Conservation (phyloP, 2,113 vertebrate species). For the Oxygymnocypris stewartii region DNA sequence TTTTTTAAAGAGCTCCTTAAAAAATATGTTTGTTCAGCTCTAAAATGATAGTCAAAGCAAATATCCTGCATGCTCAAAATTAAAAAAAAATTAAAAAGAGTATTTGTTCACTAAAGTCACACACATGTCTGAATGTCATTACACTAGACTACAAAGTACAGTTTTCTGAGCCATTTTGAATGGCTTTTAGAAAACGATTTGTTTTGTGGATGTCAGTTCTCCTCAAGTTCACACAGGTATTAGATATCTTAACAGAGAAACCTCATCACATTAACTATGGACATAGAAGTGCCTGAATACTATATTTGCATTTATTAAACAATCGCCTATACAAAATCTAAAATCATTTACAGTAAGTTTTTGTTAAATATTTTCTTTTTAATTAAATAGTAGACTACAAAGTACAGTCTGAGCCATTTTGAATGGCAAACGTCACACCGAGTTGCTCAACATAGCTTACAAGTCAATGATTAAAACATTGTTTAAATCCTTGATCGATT, state of each 20-base stretch:
- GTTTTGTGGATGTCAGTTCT: neutral
- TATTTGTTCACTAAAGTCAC: neutral
- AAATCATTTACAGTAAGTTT: neutral
- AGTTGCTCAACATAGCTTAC: neutral
- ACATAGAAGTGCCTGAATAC: neutral
- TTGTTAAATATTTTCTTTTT: neutral
- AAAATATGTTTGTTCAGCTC: neutral
- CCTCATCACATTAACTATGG: neutral
- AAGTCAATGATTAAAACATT: neutral
- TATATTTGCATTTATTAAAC: too few relatives aligned
- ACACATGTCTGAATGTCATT: neutral
- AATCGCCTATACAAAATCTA: neutral
- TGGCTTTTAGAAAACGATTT: neutral
- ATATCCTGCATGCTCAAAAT: neutral
- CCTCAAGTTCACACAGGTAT: neutral
- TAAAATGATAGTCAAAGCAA: neutral
- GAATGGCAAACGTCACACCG: neutral
- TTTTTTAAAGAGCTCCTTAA: too few relatives aligned
- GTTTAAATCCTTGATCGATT: too few relatives aligned
- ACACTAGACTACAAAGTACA: neutral
- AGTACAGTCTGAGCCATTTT: too few relatives aligned
- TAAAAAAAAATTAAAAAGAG: neutral
- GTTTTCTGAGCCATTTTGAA: neutral
- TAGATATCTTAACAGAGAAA: neutral
- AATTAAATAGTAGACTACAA: too few relatives aligned